Evolutionary conservation across 2,888 invertebrate species (phyloP).

Genomic region (Lepas anatifera): DNA sequence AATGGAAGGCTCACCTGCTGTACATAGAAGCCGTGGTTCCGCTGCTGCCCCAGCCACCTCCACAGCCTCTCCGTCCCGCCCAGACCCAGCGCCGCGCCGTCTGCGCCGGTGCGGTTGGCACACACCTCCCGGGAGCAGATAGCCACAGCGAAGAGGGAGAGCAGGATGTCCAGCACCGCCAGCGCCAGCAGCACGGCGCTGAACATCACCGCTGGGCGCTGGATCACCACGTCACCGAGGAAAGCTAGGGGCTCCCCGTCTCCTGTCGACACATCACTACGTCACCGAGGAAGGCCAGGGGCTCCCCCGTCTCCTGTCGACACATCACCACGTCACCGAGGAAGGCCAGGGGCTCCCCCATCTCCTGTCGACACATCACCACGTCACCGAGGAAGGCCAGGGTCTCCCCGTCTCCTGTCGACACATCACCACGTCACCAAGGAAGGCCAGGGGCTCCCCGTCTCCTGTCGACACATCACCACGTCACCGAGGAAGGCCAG

Average conservation of each 20-base stretch:
- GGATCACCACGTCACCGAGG: constrained; percentile 25
- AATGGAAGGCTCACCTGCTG: neutral
- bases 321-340: no score
- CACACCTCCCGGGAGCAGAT: constrained; percentile 27
- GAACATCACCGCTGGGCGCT: constrained; percentile 30
- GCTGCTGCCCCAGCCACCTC: constrained; percentile 28
- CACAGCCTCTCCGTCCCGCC: constrained; percentile 26
- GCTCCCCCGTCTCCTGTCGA: no score
- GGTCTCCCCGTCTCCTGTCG: no score
- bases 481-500: no score
- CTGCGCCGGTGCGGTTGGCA: constrained; percentile 15
- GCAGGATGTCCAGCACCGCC: constrained; percentile 29
- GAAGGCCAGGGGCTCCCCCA: no score
- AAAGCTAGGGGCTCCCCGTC: constrained; percentile 26
- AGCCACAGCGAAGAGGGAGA: constrained; percentile 27
- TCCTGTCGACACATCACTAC: constrained; percentile 22
- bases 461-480: no score
- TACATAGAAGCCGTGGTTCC: constrained; percentile 12
- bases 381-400: no score
- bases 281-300: no score
- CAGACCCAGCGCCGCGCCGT: constrained; percentile 26
- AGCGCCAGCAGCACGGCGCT: constrained; percentile 34
- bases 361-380: no score
- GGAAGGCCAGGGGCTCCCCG: no score
- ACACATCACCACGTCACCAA: no score